Evolutionary conservation across 2,797 vertebrate genomes (phyloP), one percentile per base, ranked within the genome.

Genomic region (Distichodus sexfasciatus): DNA sequence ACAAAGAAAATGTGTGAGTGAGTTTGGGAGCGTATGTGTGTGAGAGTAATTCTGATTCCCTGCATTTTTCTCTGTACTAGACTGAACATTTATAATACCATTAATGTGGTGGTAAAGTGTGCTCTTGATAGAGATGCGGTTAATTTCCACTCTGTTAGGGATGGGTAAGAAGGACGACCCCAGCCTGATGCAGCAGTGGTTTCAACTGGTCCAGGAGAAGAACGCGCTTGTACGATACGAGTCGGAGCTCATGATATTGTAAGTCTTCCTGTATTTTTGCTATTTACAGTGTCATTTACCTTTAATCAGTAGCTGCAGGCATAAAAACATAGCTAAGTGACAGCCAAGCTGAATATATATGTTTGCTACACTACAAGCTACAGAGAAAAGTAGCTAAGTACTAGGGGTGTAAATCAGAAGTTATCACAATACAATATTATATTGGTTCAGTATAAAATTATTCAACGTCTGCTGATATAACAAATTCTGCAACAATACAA

Each of bases 121-220:
- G n/a, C n/a, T n/a, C n/a, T n/a, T n/a, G n/a, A n/a, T n/a, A n/a
- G n/a, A n/a, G n/a, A n/a, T n/a, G n/a, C n/a, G n/a, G n/a, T n/a
- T n/a, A n/a, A n/a, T n/a, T n/a, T 4, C n/a, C 24, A 24, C 17
- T 41, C 35, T 65, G 79, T 70, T 77, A 98, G 96, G 94, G 66
- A 93, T 96, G 87, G 92, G 94, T 28, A 94, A 91, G 83, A 92
- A 95, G 79, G 96, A 97, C 6, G 91, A 93, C 75, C 92, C 92
- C 9, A 92, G 89, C 67, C 90, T 99, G 83, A 98, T 98, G 97
- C 95, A 96, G 82, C 94, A 95, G 79, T 98, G 96, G 97, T 97
- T 98, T 88, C 93, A 93, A 66, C 79, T 99, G 84, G 95, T 98
- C 51, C 96, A 98, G 77, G 94, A 98, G 88, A 99, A 97, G 81